Conservation (phyloP, 2,797 vertebrate species). For the Craterocephalus amniculus region DNA sequence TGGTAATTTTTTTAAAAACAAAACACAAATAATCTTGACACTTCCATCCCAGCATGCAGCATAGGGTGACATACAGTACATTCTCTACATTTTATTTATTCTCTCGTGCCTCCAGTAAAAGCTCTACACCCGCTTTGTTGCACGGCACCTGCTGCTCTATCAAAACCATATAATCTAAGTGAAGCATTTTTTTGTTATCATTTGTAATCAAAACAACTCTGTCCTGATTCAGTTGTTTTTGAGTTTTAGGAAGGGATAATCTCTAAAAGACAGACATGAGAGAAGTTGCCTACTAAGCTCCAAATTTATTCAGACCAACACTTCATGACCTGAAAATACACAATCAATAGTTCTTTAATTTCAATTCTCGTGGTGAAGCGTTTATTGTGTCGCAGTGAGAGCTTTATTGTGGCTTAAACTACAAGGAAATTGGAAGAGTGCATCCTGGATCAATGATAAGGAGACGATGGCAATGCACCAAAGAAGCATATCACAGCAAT, state of each 20-base stretch:
- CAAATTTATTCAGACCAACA: not conserved
- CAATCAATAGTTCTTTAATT: not conserved
- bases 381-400: not conserved
- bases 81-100: no score
- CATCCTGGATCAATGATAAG: not conserved
- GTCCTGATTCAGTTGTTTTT: not conserved
- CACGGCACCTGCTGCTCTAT: not conserved
- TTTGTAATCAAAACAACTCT: not conserved
- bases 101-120: not conserved
- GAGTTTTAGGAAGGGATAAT: not conserved
- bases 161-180: not conserved
- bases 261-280: not conserved
- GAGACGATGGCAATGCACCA: no score
- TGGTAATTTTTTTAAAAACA: not conserved
- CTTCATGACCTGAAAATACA: not conserved
- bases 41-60: not conserved
- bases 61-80: not conserved
- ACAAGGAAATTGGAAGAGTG: not conserved
- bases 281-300: not conserved
- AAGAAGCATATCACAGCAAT: not conserved
- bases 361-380: not conserved
- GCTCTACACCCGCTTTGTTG: not conserved
- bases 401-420: not conserved
- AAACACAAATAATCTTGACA: not conserved
- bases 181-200: not conserved